A percentile compares a stretch with the other conserved stretches of the same genome.
These are phyloP conservation scores for Flabesymbios commensalis DNA, from an alignment of 2,888 invertebrate genomes.

Conservation along the genomic window DNA sequence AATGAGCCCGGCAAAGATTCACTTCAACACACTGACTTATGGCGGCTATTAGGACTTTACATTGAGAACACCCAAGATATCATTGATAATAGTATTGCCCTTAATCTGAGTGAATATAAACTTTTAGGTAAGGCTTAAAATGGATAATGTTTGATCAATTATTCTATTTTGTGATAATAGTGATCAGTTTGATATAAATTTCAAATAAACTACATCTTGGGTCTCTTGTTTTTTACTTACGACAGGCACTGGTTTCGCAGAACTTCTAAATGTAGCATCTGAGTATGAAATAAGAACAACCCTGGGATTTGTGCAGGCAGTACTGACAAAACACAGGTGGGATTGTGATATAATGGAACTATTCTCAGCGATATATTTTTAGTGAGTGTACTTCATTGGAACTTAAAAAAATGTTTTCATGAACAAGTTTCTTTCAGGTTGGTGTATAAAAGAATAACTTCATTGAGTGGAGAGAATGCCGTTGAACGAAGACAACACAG, in stretches of 20 bases:
- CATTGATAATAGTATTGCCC: constrained; percentile 37
- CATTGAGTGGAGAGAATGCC: background rate
- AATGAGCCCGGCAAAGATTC: constrained; percentile 31
- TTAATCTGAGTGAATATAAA: constrained; percentile 40
- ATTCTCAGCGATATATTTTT: too few species aligned
- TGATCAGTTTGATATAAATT: too few species aligned
- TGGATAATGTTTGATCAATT: too few species aligned
- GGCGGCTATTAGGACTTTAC: constrained; percentile 42
- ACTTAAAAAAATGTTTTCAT: too few species aligned
- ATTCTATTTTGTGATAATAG: too few species aligned
- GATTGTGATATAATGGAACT: too few species aligned
- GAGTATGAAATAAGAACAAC: constrained; percentile 24
- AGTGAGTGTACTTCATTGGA: too few species aligned
- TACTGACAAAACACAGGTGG: constrained; percentile 41
- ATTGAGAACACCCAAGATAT: constrained; percentile 46
- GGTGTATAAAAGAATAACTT: background rate
- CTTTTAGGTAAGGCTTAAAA: constrained; percentile 41
- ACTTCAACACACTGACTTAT: constrained; percentile 33
- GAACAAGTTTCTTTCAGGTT: background rate
- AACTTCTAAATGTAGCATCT: constrained; percentile 33
- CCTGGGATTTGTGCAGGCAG: constrained; percentile 28
- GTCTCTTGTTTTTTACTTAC: too few species aligned
- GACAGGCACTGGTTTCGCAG: constrained; percentile 37
- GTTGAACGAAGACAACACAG: too few species aligned
- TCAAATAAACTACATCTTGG: too few species aligned